A percentile compares a stretch with the other conserved stretches of the same genome.
These are phyloP conservation scores for Euzophera pinguis DNA, from an alignment of 2,888 invertebrate genomes.

Conservation along the genomic window DNA sequence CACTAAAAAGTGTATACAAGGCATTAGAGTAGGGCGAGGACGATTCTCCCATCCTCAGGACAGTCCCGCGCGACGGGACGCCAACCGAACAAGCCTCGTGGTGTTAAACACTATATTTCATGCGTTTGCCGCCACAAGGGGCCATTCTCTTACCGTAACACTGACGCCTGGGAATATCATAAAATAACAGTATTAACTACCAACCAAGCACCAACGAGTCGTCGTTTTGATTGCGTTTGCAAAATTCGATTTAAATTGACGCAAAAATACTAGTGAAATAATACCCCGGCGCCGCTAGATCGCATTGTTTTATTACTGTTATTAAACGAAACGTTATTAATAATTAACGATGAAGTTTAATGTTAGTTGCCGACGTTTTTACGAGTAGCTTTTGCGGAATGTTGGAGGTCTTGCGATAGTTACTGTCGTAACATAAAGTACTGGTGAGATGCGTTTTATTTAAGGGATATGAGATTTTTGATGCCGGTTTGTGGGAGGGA, in stretches of 20 bases:
- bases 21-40: constrained; percentile 24
- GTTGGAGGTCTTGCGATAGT: constrained; percentile 9
- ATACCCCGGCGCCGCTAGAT: constrained; percentile 14
- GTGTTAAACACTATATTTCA: constrained; percentile 77
- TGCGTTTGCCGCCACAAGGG: constrained; percentile 54
- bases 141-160: constrained; percentile 52
- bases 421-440: constrained; percentile 6
- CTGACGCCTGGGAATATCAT: constrained; percentile 52
- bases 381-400: constrained; percentile 17
- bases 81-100: constrained; percentile 56
- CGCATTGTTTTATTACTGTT: constrained; percentile 22
- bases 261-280: constrained; percentile 8
- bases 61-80: constrained; percentile 46
- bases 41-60: constrained; percentile 20
- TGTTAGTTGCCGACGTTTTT: constrained; percentile 18
- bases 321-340: constrained; percentile 21
- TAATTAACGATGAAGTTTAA: constrained; percentile 21
- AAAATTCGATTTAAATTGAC: constrained; percentile 7
- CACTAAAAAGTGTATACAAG: neutral
- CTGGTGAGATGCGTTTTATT: neutral
- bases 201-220: constrained; percentile 23
- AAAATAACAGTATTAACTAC: constrained; percentile 55
- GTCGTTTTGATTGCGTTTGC: constrained; percentile 15
- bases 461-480: neutral
- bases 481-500: constrained; percentile 23